Base-by-base conservation (phyloP, 2,888 invertebrate species). In the Phortica okadai region DNA sequence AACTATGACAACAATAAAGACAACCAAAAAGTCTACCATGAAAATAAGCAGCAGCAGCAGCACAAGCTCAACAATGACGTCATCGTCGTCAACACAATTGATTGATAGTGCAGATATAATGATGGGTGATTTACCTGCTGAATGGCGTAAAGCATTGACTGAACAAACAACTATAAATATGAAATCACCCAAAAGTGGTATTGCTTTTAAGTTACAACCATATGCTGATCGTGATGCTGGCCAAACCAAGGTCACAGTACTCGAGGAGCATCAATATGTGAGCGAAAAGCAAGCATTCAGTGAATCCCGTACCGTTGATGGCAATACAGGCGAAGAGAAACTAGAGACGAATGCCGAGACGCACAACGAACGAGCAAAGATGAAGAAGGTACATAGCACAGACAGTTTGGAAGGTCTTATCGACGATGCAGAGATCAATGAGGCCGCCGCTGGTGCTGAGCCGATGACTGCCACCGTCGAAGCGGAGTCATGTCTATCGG, bases 381-480 rank as follows among this genome's bases (percentile, higher is more conserved):
- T 91, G 58, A 90, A 89, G 80, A 89, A 90, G 73, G 81, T 90
- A 64, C 87, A 88, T 77, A 90, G 89, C 81, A 85, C 84, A 78
- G 89, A 89, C 80, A 83, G 82, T 79, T 82, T 89, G 78, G 89
- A 72, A 89, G 81, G 88, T 86, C 78, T 81, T 44, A 25, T 42
- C 10, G 56, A 69, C 77, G 11, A 56, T 85, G 76, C 66, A 72
- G 87, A 82, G 77, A n/a, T 84, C 78, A 84, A 80, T 79, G 85
- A 77, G 50, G 77, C 67, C 25, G 72, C n/a, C 42, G 76, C 50
- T 2, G 72, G 69, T 33, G 58, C 45, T 21, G 81, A 85, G 81
- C 90, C 90, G 87, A 88, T 90, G 87, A 90, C 91, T 83, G 90
- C 90, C 88, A 89, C 88, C 85, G 89, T 90, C 77, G 82, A 84